Evolutionary conservation across 2,113 vertebrate species (phyloP).

Genomic region (Cyanoderma ruficeps): DNA sequence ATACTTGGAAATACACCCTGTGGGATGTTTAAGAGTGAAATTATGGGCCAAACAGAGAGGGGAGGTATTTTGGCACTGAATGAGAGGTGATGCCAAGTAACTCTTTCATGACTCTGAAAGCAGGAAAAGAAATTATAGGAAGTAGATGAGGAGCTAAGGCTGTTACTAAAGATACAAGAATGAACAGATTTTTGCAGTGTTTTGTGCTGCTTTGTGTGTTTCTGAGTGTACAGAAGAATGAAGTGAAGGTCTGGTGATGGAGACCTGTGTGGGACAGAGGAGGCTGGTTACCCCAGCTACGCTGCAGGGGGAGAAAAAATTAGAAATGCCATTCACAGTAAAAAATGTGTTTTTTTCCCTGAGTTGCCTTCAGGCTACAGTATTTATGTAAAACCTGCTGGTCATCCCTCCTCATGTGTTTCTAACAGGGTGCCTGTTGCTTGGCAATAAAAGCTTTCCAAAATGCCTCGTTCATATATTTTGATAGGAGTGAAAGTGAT

Average conservation of each 20-base stretch:
- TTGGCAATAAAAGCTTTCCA: constrained; percentile 58
- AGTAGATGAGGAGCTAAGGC: not conserved
- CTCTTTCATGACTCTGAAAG: not conserved
- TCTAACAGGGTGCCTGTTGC: constrained; percentile 44
- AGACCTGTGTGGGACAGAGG: constrained; percentile 44
- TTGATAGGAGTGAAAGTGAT: constrained; percentile 26
- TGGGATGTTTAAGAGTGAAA: not conserved
- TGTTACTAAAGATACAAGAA: constrained; percentile 9
- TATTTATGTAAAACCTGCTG: constrained; percentile 21
- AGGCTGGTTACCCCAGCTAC: constrained; percentile 33
- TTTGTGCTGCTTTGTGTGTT: constrained; percentile 10
- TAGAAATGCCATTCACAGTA: not conserved
- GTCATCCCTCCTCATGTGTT: constrained; percentile 13
- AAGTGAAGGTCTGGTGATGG: not conserved
- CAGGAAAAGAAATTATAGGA: not conserved
- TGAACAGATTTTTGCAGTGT: not conserved
- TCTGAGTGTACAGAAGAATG: not conserved
- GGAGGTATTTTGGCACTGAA: not conserved
- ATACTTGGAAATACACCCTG: not conserved
- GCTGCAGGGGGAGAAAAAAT: not conserved
- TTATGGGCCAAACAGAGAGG: not conserved
- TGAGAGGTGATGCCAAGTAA: not conserved
- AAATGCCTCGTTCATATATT: not conserved
- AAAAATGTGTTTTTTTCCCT: not conserved
- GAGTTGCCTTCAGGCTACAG: constrained; percentile 1